Evolutionary conservation across 1,140 invertebrate genomes (phyloP).

Genomic region (Lysiphlebus fabarum): DNA sequence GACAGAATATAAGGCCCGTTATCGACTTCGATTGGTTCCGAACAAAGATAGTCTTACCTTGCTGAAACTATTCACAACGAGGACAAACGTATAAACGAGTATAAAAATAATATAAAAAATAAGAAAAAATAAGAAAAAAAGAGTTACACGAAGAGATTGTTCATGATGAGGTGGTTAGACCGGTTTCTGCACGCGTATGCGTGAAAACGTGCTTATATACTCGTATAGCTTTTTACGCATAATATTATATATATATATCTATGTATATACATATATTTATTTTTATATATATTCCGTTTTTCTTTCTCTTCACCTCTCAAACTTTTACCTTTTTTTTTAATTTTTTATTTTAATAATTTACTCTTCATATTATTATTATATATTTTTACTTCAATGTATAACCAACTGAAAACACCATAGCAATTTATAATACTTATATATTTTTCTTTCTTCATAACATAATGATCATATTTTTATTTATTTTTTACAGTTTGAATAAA

Average conservation of each 20-base stretch:
- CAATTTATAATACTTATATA: too few relatives aligned
- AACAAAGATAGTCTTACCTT: constrained; percentile 28
- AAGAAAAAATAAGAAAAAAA: constrained; percentile 26
- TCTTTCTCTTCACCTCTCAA: constrained; percentile 2
- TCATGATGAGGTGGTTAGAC: constrained; percentile 56
- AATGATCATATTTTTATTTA: too few relatives aligned
- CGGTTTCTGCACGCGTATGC: constrained; percentile 50
- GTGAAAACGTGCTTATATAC: constrained; percentile 34
- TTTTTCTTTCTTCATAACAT: too few relatives aligned
- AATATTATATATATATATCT: too few relatives aligned
- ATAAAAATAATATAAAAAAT: constrained; percentile 11
- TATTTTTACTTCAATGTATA: neutral
- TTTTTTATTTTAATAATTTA: neutral
- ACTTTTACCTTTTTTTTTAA: constrained; percentile 1
- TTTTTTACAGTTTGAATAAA: too few relatives aligned
- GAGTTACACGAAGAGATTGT: constrained; percentile 51
- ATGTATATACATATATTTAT: too few relatives aligned
- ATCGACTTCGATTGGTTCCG: constrained; percentile 51
- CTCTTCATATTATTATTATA: neutral
- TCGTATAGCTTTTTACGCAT: too few relatives aligned
- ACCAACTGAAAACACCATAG: too few relatives aligned
- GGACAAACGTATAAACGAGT: constrained; percentile 22
- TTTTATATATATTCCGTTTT: constrained; percentile 12
- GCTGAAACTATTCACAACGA: constrained; percentile 6
- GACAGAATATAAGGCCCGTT: constrained; percentile 52